A percentile compares a stretch with the other conserved stretches of the same genome.
These are phyloP conservation scores for Tetraodon nigroviridis DNA, from an alignment of 2,113 vertebrate genomes.

Conservation along the genomic window DNA sequence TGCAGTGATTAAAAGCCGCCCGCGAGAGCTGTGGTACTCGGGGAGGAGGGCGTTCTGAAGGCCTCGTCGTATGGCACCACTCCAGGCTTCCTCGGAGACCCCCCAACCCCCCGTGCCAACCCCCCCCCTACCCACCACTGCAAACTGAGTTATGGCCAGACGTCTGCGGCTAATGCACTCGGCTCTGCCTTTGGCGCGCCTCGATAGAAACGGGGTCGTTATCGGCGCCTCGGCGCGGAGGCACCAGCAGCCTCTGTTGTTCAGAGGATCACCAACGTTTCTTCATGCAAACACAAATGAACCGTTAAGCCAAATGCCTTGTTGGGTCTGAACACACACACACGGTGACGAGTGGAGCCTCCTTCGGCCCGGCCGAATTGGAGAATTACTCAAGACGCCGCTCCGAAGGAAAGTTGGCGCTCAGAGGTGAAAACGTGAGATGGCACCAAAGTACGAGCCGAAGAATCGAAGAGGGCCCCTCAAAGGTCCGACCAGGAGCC, in stretches of 20 bases:
- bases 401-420: conserved; percentile 25
- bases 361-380: conserved; percentile 36
- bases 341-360: conserved; percentile 53
- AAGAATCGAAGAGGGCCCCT: too few relatives aligned
- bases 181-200: conserved; percentile 79
- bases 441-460: too few relatives aligned
- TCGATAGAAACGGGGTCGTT: conserved; percentile 76
- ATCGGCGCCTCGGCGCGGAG: conserved; percentile 83
- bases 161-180: conserved; percentile 83
- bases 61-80: conserved; percentile 60
- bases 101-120: neutral
- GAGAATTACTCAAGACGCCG: conserved; percentile 25
- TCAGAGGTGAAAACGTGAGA: neutral
- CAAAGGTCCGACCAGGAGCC: neutral
- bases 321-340: conserved; percentile 73
- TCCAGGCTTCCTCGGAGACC: conserved; percentile 49
- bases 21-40: conserved; percentile 67
- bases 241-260: conserved; percentile 86
- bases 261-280: conserved; percentile 87
- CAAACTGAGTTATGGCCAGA: conserved; percentile 86
- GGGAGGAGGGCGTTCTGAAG: conserved; percentile 75
- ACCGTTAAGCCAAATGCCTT: conserved; percentile 87
- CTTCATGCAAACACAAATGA: conserved; percentile 56
- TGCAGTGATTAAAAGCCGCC: conserved; percentile 80
- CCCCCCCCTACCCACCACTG: conserved; percentile 9